Evolutionary conservation across 2,797 vertebrate species (phyloP).

Genomic region (Alectoris magna): DNA sequence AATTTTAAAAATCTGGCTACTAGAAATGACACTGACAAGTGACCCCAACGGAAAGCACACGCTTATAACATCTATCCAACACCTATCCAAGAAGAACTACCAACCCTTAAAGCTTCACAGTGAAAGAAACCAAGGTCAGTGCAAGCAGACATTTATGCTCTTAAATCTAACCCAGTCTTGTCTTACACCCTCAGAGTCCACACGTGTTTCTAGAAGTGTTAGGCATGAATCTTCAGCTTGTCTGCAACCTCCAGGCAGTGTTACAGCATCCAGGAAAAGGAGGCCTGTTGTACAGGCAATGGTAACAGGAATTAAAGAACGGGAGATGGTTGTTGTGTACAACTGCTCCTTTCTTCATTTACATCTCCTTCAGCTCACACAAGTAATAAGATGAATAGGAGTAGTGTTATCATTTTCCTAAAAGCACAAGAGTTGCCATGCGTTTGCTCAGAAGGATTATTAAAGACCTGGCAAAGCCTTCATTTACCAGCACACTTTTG

Average conservation of each 20-base stretch:
- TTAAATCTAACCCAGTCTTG: not conserved
- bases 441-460: not conserved
- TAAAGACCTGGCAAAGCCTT: not conserved
- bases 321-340: not conserved
- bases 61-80: not conserved
- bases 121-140: not conserved
- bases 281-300: not conserved
- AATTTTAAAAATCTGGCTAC: not conserved
- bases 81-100: not conserved
- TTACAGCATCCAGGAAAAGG: not conserved
- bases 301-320: not conserved
- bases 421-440: not conserved
- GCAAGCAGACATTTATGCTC: not conserved
- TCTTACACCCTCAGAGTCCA: not conserved
- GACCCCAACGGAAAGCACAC: not conserved
- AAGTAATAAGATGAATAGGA: not conserved
- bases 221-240: not conserved
- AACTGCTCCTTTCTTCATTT: not conserved
- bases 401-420: not conserved
- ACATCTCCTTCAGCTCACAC: not conserved
- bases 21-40: not conserved
- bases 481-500: not conserved
- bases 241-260: not conserved
- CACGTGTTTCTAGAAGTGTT: not conserved
- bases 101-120: not conserved